Evolutionary conservation across 1,140 invertebrate species (phyloP).

Genomic region (Probaryconus sp.): DNA sequence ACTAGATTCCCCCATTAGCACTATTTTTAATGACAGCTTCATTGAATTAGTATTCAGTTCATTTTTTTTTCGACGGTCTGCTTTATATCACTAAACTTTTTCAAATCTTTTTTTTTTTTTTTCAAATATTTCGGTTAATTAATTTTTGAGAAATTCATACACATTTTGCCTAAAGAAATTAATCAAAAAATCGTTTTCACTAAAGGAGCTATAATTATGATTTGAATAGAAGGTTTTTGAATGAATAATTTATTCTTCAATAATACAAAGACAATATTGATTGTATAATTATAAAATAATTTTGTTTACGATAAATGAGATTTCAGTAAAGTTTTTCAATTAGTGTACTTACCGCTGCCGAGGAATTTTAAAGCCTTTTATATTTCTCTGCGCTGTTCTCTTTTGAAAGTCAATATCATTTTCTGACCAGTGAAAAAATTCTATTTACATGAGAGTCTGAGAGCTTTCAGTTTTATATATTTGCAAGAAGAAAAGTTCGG

Average conservation of each 20-base stretch:
- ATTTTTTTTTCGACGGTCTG: no score
- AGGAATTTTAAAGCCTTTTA: conserved; percentile 20
- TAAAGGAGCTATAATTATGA: no score
- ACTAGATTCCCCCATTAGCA: conserved; percentile 14
- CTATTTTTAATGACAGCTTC: conserved; percentile 1
- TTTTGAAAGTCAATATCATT: conserved; percentile 48
- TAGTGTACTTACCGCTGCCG: conserved; percentile 11
- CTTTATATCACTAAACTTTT: no score
- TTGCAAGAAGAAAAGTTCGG: conserved; percentile 21
- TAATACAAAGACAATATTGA: no score
- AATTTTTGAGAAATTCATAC: no score
- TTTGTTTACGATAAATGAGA: conserved; percentile 25
- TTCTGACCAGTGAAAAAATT: conserved; percentile 50
- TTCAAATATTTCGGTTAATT: no score
- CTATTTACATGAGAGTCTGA: conserved; percentile 43
- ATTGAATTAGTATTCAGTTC: not conserved
- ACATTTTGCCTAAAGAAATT: no score
- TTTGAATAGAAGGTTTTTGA: no score
- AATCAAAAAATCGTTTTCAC: no score
- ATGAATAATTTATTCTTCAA: no score
- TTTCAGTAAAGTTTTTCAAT: conserved; percentile 43
- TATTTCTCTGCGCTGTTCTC: conserved; percentile 9
- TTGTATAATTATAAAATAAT: no score
- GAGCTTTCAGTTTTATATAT: conserved; percentile 27
- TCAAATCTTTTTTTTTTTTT: no score